phyloP scores from a whole-genome alignment of 2,797 vertebrate species.

The Scyliorhinus canicula region DNA sequence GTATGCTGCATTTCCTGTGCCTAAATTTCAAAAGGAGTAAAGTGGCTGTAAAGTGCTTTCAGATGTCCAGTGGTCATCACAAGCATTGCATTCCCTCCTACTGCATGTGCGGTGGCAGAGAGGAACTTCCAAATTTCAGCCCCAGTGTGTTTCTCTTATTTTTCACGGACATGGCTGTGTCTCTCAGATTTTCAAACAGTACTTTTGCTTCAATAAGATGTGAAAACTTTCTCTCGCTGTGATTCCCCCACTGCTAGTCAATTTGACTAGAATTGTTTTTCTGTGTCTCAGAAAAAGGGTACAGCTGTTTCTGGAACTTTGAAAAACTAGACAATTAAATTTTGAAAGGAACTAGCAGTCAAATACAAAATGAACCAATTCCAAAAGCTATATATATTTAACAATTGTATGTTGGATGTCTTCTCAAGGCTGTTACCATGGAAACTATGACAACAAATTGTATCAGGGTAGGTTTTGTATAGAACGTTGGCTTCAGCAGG shows the following conservation, averaged over 20 bases:
- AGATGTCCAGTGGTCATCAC: neutral
- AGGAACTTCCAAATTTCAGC: neutral
- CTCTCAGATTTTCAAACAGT: neutral
- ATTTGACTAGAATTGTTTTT: neutral
- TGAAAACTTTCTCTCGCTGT: neutral
- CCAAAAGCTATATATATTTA: neutral
- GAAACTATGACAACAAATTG: neutral
- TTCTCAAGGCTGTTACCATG: neutral
- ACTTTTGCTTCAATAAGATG: neutral
- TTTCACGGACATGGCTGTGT: neutral
- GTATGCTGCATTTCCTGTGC: neutral
- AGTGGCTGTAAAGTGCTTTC: neutral
- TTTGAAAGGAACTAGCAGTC: neutral
- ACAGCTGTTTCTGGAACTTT: neutral
- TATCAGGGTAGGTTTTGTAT: neutral
- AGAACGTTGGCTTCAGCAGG: neutral
- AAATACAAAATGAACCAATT: neutral
- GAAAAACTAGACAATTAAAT: neutral
- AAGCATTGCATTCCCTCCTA: neutral
- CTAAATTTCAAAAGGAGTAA: neutral
- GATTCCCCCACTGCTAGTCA: neutral
- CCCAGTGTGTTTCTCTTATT: neutral
- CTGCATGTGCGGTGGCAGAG: neutral
- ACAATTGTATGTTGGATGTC: neutral
- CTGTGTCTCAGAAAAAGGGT: neutral